A percentile compares a stretch with the other conserved stretches of the same genome.
phyloP scores from a whole-genome alignment of 2,888 invertebrate species.

The Sesamia inferens region DNA sequence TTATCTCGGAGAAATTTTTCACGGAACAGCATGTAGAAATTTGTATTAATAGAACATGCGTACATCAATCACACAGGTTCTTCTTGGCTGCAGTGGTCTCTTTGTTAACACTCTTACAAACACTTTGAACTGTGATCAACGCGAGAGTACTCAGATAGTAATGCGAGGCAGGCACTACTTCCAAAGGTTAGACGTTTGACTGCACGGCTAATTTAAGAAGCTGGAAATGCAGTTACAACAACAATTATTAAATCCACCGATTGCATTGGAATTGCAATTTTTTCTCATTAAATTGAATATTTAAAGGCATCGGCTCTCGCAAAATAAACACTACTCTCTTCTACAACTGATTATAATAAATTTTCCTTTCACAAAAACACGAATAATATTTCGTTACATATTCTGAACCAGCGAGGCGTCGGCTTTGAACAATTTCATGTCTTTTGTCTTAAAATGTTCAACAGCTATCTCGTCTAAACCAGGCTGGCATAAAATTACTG shows the following conservation, averaged over 20 bases:
- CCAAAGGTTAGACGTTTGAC: too few species aligned
- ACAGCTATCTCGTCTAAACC: constrained; percentile 43
- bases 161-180: too few species aligned
- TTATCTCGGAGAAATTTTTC: constrained; percentile 3
- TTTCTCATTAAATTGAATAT: background rate
- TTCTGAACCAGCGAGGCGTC: constrained; percentile 17
- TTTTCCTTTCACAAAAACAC: constrained; percentile 6
- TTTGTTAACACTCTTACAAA: too few species aligned
- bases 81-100: too few species aligned
- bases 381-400: constrained; percentile 29
- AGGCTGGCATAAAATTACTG: constrained; percentile 40
- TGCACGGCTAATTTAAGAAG: too few species aligned
- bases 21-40: background rate
- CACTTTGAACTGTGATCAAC: too few species aligned
- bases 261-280: background rate
- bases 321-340: background rate
- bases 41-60: constrained; percentile 4
- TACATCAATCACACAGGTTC: background rate
- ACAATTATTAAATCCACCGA: background rate
- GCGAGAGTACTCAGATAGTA: too few species aligned
- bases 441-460: constrained; percentile 39
- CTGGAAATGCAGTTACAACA: background rate
- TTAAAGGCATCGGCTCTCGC: background rate
- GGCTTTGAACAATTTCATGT: background rate
- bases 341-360: constrained; percentile 3